Evolutionary conservation across 2,888 invertebrate species (phyloP), one percentile per base, ranked within the genome.

Genomic region (Agrochola circellaris): DNA sequence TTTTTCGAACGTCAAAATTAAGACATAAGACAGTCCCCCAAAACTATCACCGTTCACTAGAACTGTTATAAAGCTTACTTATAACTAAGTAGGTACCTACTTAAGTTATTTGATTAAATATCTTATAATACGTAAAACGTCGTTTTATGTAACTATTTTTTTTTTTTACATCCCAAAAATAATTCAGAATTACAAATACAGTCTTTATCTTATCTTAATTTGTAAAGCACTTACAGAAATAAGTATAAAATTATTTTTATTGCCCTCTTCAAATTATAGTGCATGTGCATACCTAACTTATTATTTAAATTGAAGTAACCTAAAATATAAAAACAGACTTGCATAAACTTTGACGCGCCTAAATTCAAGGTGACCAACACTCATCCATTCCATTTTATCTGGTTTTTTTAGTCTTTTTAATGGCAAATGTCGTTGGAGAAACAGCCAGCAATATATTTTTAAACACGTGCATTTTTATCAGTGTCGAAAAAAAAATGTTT

Each of bases 381-480:
- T 38, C 67, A 54, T 62, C 58, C 58, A 54, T 72, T 65, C 34
- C 60, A 74, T 77, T 73, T 83, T 60, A 78, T 74, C 48, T 68
- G 38, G 8, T 23, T 54, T 82, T 60, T 82, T 67, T 34, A 62
- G 17, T 73, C 38, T 70, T 61, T 61, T 72, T 51, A 74, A 71
- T 79, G 75, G 62, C 74, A 74, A 71, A 80, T 71, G 70, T 79
- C 79, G 48, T 86, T 77, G 81, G 70, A 83, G 79, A 77, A 62
- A 71, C 65, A 62, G 67, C 68, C 77, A 73, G 54, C 23, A 26
- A 74, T 23, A 45, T 85, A 79, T 87, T 88, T 87, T 88, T 83
- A 77, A 51, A 79, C 82, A 82, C 80, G 82, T 87, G 85, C 75
- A 83, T 80, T 54, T 45, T 70, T 73, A 82, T 81, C 75, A 54